Percentiles rank a stretch among this genome's conserved stretches.
phyloP scores from a whole-genome alignment of 2,888 invertebrate genomes.

The Erebia palarica region DNA sequence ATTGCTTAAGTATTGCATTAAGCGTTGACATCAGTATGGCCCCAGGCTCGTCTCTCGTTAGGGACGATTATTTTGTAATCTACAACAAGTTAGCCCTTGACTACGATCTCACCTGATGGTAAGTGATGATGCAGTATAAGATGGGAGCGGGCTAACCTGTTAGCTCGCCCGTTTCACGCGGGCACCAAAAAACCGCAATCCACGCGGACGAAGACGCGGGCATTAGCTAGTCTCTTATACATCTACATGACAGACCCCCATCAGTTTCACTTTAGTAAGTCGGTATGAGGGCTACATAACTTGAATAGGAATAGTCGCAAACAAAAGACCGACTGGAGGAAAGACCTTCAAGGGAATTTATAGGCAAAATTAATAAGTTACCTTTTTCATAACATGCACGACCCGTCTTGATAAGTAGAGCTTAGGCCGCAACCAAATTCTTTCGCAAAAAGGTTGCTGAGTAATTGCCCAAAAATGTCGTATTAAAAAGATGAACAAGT shows the following conservation, averaged over 20 bases:
- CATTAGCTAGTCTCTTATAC: too few species aligned
- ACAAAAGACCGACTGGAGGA: conserved; percentile 2
- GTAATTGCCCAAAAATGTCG: conserved; percentile 38
- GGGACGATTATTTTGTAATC: too few species aligned
- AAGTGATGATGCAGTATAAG: too few species aligned
- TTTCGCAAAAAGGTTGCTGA: conserved; percentile 37
- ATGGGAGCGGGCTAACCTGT: too few species aligned
- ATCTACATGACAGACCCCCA: not conserved
- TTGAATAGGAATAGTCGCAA: conserved; percentile 14
- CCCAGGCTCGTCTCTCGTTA: too few species aligned
- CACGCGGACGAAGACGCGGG: too few species aligned
- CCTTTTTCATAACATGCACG: conserved; percentile 24
- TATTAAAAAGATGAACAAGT: conserved; percentile 39
- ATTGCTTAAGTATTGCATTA: too few species aligned
- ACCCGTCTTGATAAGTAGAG: conserved; percentile 28
- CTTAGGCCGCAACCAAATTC: conserved; percentile 33
- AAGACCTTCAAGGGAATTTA: conserved; percentile 19
- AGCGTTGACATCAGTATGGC: too few species aligned
- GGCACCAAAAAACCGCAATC: too few species aligned
- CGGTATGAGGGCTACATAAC: not conserved
- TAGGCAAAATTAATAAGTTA: conserved; percentile 32
- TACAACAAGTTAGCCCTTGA: too few species aligned
- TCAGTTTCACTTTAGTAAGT: not conserved
- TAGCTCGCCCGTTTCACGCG: too few species aligned
- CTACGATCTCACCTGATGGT: too few species aligned